Evolutionary conservation across 1,140 invertebrate genomes (phyloP), one percentile per base, ranked within the genome.

Genomic region (Drosophila azteca): DNA sequence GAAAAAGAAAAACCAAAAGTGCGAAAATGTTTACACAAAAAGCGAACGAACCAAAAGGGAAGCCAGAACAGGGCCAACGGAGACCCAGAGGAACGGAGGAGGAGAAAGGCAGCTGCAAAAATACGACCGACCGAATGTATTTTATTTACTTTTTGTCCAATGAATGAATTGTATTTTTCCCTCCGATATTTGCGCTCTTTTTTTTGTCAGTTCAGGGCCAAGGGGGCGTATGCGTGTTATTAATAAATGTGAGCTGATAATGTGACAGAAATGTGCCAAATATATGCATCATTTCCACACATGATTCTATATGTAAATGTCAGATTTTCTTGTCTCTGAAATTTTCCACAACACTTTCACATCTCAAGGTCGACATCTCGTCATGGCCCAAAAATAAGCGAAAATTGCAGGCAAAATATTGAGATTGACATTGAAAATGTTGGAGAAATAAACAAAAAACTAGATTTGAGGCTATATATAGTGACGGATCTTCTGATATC

Each of bases 21-120:
- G 66, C 61, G 48, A 58, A 81, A 63, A 43, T 77, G 81, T 84
- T 81, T 84, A 85, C 81, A 68, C 44, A 43, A 48, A 65, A 73
- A 26, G 55, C 22, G 58, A 55, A 20, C 0, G 17, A 20, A 20
- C 17, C 17, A 20, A 26, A n/a, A 2, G 26, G 26, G 39, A 57
- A n/a, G 26, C 31, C 13, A 39, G 26, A 64, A 41, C 41, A 59
- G 53, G 35, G 51, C 31, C 24, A 24, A 26, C 24, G 24, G 24
- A 0, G 24, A 26, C 24, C 17, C 17, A 5, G 24, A 5, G 24
- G 24, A 26, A 26, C 24, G 24, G 0, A 0, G 24, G 24, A 24
- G 2, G 5, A 26, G 24, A 31, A 43, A 52, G 39, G 29, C 80
- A 84, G 77, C 80, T 85, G 80, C 77, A 59, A 73, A 83, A 83